Percentiles rank a stretch among this genome's conserved stretches.
Conservation (phyloP, 2,797 vertebrate species). For the Peromyscus melanophrys region DNA sequence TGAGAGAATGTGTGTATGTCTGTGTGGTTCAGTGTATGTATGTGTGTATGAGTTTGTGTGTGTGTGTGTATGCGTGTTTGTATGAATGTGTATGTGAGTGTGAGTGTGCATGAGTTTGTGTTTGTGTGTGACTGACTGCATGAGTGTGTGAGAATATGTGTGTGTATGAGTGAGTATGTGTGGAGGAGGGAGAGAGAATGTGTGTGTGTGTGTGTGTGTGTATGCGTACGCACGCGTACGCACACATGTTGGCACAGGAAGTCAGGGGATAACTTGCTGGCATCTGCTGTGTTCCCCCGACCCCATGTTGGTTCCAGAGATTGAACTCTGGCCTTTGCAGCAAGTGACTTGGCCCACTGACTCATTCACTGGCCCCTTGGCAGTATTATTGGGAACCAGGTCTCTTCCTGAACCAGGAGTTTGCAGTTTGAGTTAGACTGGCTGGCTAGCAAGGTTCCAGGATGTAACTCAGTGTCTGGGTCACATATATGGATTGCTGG, state of each 20-base stretch:
- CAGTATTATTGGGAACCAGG: not conserved
- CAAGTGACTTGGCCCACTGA: not conserved
- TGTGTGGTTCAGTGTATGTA: not conserved
- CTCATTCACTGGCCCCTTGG: not conserved
- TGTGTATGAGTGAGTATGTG: not conserved
- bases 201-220: not conserved
- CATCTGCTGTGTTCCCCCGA: not conserved
- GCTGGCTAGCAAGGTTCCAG: not conserved
- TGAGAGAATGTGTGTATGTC: not conserved
- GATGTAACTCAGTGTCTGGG: accelerated
- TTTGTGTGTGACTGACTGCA: not conserved
- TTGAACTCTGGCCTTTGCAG: not conserved
- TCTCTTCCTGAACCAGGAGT: not conserved
- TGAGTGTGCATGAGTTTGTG: not conserved
- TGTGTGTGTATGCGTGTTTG: not conserved
- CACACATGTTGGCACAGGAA: too few relatives aligned
- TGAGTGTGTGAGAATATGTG: not conserved
- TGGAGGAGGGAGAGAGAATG: not conserved
- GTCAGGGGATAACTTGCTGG: not conserved
- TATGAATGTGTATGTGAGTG: not conserved
- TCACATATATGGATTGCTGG: not conserved
- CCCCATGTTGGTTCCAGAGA: not conserved
- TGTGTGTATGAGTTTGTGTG: not conserved
- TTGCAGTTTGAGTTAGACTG: not conserved
- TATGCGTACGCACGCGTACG: too few relatives aligned